Conservation (phyloP, 2,797 vertebrate species). For the Microhierax caerulescens region DNA sequence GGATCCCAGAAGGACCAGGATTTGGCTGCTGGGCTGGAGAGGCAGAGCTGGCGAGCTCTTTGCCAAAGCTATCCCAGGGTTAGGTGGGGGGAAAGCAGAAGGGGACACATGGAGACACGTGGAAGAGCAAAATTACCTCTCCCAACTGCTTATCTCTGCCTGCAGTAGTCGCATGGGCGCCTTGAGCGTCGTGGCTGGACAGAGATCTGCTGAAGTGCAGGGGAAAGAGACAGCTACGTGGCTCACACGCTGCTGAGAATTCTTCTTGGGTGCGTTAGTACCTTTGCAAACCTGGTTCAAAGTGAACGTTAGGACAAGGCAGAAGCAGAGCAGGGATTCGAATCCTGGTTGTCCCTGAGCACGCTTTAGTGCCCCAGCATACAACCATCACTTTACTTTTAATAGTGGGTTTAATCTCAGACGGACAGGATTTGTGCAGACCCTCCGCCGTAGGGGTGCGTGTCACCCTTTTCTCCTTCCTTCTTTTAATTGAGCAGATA, state of each 20-base stretch:
- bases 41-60: background rate
- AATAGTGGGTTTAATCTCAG: background rate
- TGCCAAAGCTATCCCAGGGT: background rate
- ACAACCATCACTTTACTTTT: background rate
- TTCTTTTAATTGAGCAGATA: background rate
- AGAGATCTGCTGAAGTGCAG: accelerated
- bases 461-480: background rate
- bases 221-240: background rate
- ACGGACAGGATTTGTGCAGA: background rate
- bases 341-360: background rate
- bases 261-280: background rate
- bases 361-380: background rate
- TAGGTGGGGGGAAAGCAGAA: background rate
- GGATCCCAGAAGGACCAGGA: background rate
- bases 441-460: accelerated
- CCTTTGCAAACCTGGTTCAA: background rate
- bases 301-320: background rate
- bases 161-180: background rate
- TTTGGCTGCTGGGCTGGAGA: background rate
- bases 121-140: background rate
- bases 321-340: background rate
- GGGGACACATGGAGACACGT: background rate
- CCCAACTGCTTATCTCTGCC: background rate
- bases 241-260: background rate
- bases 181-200: background rate